Conservation (phyloP, 2,888 invertebrate species). For the Acleris laterana region DNA sequence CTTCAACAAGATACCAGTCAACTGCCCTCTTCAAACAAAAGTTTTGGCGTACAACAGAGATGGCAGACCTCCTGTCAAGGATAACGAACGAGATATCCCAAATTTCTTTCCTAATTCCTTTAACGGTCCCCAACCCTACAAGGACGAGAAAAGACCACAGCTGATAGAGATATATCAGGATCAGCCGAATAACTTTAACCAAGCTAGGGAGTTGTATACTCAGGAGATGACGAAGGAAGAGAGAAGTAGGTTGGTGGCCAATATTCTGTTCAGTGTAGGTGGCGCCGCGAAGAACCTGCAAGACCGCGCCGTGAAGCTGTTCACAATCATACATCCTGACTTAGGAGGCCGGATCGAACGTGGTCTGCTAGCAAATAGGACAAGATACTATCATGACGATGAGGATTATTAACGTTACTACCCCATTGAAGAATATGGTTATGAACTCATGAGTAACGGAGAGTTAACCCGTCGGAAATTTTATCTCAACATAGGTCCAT, state of each 20-base stretch:
- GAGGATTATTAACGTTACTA: constrained; percentile 19
- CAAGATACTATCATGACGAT: constrained; percentile 18
- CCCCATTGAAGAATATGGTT: neutral
- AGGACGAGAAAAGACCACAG: constrained; percentile 80
- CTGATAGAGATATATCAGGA: constrained; percentile 86
- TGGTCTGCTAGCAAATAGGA: constrained; percentile 56
- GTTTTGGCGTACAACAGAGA: constrained; percentile 93
- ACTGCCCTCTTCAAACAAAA: constrained; percentile 91
- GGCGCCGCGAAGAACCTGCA: constrained; percentile 91
- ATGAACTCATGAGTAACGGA: neutral
- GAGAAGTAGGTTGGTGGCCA: constrained; percentile 89
- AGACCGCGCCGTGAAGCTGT: constrained; percentile 90
- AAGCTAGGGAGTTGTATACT: constrained; percentile 91
- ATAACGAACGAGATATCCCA: constrained; percentile 93
- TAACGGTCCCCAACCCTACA: constrained; percentile 89
- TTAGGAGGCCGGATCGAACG: constrained; percentile 87
- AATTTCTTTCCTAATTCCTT: constrained; percentile 98
- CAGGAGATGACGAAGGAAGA: constrained; percentile 90
- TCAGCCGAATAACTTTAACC: constrained; percentile 94
- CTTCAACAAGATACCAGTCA: constrained; percentile 95
- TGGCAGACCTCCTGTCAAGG: constrained; percentile 89
- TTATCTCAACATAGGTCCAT: too few species aligned
- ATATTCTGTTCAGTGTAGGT: constrained; percentile 90
- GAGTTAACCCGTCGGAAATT: neutral
- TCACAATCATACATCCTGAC: constrained; percentile 88